Base-by-base conservation (phyloP, 2,888 invertebrate species). In the Rutpela maculata region DNA sequence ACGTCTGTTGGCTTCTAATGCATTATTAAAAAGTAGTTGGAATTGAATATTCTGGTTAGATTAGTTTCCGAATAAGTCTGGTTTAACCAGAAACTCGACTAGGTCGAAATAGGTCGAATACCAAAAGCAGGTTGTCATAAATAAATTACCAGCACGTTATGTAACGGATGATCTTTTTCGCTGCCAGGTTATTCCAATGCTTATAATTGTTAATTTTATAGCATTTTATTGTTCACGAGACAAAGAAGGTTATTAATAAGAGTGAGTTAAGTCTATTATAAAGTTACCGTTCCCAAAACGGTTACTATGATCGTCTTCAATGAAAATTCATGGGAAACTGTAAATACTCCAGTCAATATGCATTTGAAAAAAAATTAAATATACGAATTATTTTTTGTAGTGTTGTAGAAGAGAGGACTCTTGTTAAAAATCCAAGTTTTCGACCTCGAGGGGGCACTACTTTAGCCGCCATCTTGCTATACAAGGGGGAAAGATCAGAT, bases 81-180 rank as follows among this genome's bases (percentile, higher is more conserved):
- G n/a, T 50, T 50, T 50, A n/a, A 50, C 50, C 15, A 50, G 50
- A 50, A 4, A 15, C n/a, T 50, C 50, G n/a, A n/a, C n/a, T 43
- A 50, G 50, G 50, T 50, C 50, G 50, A 50, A 50, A 50, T n/a
- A 50, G 50, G 50, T 50, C 50, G n/a, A 17, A n/a, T 50, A 50
- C 50, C 50, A 50, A 50, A 50, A 50, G n/a, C 50, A 50, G 50
- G 15, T 50, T 50, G 50, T 50, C 50, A 50, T 50, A 50, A n/a
- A 50, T 50, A 50, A n/a, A 50, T 50, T 50, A n/a, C 50, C 50
- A 15, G 4, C 15, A 15, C 12, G n/a, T 50, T 50, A 50, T 50
- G n/a, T 50, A 50, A 50, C n/a, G 50, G 50, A 17, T n/a, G 0
- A 2, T 3, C 0, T 17, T 50, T 50, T 50, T 50, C 12, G 43